Conservation (phyloP, 2,113 vertebrate species). For the Trichomycterus rosablanca region DNA sequence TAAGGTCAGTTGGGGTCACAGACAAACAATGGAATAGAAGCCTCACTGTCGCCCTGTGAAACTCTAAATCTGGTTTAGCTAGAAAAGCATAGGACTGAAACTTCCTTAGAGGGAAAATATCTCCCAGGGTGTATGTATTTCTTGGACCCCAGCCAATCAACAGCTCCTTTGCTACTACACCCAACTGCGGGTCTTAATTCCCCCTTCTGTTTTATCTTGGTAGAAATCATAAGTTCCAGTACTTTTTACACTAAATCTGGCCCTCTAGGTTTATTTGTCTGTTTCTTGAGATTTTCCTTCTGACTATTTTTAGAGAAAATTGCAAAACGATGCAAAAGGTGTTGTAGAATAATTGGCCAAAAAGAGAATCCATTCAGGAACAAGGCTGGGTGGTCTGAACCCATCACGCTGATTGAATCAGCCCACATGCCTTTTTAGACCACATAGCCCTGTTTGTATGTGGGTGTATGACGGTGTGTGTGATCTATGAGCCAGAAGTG, state of each 20-base stretch:
- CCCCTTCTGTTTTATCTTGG: constrained; percentile 2
- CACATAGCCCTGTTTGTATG: neutral
- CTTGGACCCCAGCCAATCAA: too few relatives aligned
- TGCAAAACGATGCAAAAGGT: neutral
- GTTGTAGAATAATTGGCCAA: neutral
- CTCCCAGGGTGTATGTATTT: constrained; percentile 28
- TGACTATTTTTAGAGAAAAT: constrained; percentile 5
- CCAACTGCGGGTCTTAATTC: constrained; percentile 1
- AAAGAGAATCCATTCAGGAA: neutral
- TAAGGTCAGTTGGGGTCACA: constrained; percentile 22
- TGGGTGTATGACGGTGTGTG: neutral
- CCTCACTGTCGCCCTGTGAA: constrained; percentile 12
- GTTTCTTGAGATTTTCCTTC: neutral
- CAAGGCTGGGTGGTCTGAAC: constrained; percentile 27
- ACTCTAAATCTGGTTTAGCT: constrained; percentile 26
- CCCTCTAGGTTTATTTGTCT: neutral
- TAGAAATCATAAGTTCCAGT: constrained; percentile 3
- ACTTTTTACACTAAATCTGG: constrained; percentile 1
- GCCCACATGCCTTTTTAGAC: neutral
- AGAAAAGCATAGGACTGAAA: constrained; percentile 8
- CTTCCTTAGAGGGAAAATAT: constrained; percentile 26
- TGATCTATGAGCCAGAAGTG: constrained; percentile 15
- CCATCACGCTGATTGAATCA: neutral
- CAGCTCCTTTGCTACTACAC: constrained; percentile 27
- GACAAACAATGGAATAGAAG: constrained; percentile 30